Evolutionary conservation across 2,888 invertebrate genomes (phyloP), one percentile per base, ranked within the genome.

Genomic region (Cosmopolites sordidus): DNA sequence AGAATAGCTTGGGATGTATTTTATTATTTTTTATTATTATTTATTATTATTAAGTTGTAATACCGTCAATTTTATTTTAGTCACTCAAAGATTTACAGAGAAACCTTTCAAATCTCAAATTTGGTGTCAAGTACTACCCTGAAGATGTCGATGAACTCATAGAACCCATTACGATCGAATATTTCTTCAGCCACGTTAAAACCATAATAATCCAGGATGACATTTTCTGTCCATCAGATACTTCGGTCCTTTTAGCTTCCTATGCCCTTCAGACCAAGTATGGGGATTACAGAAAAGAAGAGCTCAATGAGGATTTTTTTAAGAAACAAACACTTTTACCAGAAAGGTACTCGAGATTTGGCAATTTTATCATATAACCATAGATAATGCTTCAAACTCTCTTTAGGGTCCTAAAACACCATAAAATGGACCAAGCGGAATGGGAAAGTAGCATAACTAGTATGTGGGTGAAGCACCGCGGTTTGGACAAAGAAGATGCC

Each of bases 81-180:
- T 56, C 61, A 6, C 47, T 70, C n/a, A 66, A 63, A 50, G 67
- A 67, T 42, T 62, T 68, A 17, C 62, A 63, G 54, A 55, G 45
- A 39, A 60, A 62, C 45, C 57, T 65, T 9, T 59, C 59, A 18
- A 63, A 63, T 43, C 57, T 73, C 3, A 59, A 68, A 17, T 72
- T 66, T 81, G 89, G 94, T 66, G 96, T 97, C 72, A 99, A 99
- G 82, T 99, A 96, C 80, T 99, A 93, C 78, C 99, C 99, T 1
- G 99, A 99, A 76, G 98, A 99, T 78, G 97, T 98, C 16, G 94
- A 96, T 73, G 98, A 99, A 78, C 83, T 99, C 63, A 99, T 99
- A 68, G 98, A 99, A 78, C 95, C 97, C 74, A 94, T 97, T 72
- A 99, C 99, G 65, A 83, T 97, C 76, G 86, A 92, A 70, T 81